Conservation (phyloP, 2,888 invertebrate species). For the Drosophila eohydei region DNA sequence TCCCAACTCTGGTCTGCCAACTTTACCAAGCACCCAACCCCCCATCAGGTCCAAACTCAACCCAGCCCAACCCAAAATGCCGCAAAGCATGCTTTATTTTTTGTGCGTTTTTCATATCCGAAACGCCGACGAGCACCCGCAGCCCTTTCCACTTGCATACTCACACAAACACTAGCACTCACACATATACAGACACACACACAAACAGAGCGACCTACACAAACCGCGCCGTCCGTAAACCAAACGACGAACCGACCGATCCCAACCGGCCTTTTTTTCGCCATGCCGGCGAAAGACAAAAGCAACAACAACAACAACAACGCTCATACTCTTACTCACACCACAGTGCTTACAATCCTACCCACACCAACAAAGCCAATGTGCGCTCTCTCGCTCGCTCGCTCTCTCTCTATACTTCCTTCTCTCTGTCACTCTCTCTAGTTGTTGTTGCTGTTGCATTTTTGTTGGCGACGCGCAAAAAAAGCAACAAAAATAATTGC, state of each 20-base stretch:
- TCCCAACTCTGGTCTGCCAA: constrained; percentile 60
- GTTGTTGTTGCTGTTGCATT: constrained; percentile 53
- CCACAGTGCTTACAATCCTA: constrained; percentile 14
- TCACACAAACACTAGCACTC: not conserved
- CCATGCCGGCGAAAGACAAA: constrained; percentile 77
- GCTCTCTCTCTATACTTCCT: not conserved
- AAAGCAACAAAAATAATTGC: constrained; percentile 78
- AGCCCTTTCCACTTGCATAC: constrained; percentile 3
- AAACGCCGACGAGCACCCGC: constrained; percentile 77
- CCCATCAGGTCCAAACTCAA: not conserved
- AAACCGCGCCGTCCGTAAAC: constrained; percentile 17
- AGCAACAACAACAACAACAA: constrained; percentile 52
- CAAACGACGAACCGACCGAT: constrained; percentile 54
- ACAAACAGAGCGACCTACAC: constrained; percentile 2
- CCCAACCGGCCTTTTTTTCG: constrained; percentile 76
- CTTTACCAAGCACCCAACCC: constrained; percentile 35
- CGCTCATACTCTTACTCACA: constrained; percentile 20
- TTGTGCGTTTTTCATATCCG: constrained; percentile 82
- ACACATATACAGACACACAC: not conserved
- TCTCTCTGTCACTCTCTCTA: not conserved
- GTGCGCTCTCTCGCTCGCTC: constrained; percentile 36
- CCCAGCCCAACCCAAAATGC: constrained; percentile 43
- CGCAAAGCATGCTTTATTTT: constrained; percentile 72
- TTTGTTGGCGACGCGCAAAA: constrained; percentile 67
- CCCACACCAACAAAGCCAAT: constrained; percentile 25